Base-by-base conservation (phyloP, 1,140 invertebrate species). In the Mycetomoellerius zeteki region DNA sequence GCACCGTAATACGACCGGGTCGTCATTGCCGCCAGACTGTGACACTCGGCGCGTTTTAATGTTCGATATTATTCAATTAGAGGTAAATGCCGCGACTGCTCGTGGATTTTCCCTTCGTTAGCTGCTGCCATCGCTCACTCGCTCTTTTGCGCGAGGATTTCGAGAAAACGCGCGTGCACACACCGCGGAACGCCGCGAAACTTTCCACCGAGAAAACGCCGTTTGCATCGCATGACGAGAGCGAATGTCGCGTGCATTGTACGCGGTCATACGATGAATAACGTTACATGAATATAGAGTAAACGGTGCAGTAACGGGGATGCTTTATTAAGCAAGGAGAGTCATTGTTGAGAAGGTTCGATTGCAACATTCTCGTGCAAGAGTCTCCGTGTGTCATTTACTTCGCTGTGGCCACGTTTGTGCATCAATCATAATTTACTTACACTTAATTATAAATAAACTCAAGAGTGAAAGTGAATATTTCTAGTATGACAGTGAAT, bases 11-110 rank as follows among this genome's bases (percentile, higher is more conserved):
- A 50, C 37, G 65, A 77, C 64, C 86, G 52, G 80, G 33, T 81
- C 64, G 64, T 69, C 60, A 77, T 71, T 27, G 80, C 54, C 54
- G 56, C 7, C 77, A 24, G 58, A 54, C 43, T 47, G 21, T 81
- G 30, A 37, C 62, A 69, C 50, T 50, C 21, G n/a, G 21, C 69
- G 19, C 24, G 24, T 27, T 47, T 75, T 7, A 50, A 19, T 12
- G 69, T 75, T 89, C 80, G 71, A 56, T 88, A 90, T 90, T 88
- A 88, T 86, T 86, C 82, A 91, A 91, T 91, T 90, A 85, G 86
- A 91, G 72, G 69, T 80, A 88, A 37, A 86, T 56, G 62, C 64
- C 47, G 47, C 21, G 69, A 43, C 50, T 43, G 54, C 58, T 60
- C 58, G 73, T 85, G 58, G 47, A 88, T 86, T 90, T 80, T 88